Base-by-base conservation (phyloP, 2,113 vertebrate species). In the human (Homo sapiens) region DNA sequence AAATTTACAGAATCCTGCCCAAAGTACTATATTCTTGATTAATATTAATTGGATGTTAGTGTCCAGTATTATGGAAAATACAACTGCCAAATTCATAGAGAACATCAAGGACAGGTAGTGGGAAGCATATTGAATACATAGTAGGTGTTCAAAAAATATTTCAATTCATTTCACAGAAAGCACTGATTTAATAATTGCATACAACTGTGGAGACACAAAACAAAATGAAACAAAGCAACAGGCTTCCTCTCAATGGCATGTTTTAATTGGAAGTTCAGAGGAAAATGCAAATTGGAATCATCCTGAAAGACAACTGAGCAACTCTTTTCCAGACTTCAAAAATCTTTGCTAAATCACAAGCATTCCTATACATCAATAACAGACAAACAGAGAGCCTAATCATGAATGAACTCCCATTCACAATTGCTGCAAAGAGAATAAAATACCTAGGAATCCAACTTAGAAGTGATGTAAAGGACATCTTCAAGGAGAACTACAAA, bases 151-250 rank as follows among this genome's bases (percentile, higher is more conserved):
- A 95, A 35, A 75, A 89, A 93, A 70, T 78, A 68, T 87, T 94
- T 93, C 82, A 89, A 89, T 92, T 95, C 9, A 57, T 92, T 90
- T 92, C 68, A 90, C 17, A 50, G 45, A 43, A 79, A 88, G 18
- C 35, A 95, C 35, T 92, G 35, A 78, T 35, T 87, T 92, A 93
- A 43, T 48, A 82, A 93, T 95, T 86, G n/a, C 75, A 88, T 8
- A 35, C 52, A 91, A 78, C 72, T 35, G 73, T 94, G 68, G 89
- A 94, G 68, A 73, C 64, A 92, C 20, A 91, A 96, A 94, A 82
- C 30, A 66, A 86, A 84, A 89, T n/a, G 38, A 64, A 57, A 61
- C 43, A 86, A 75, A 83, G 6, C 40, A 88, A 80, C 22, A 81
- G 59, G 2, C 9, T 66, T 95, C 25, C 16, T 86, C 25, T 92